These are phyloP conservation scores for Anthonomus grandis DNA, from an alignment of 1,140 invertebrate species.

Conservation along the genomic window DNA sequence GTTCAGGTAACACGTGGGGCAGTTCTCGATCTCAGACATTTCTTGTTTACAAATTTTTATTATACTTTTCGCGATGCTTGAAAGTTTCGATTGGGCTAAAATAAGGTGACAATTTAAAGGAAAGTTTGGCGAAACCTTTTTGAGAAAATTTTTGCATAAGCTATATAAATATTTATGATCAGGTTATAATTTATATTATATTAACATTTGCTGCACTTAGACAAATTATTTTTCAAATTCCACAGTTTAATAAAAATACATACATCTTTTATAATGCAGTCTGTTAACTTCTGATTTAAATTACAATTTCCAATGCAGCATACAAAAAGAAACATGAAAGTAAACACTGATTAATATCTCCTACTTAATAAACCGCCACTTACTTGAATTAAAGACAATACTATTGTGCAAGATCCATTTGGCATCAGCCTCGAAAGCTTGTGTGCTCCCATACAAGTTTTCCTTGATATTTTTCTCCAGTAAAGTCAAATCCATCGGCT, in stretches of 20 bases:
- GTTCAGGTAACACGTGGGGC: slow-evolving; percentile 86
- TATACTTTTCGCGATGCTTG: slow-evolving; percentile 71
- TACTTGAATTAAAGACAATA: slow-evolving; percentile 84
- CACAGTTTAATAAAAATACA: slow-evolving; percentile 1
- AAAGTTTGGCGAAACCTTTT: too few relatives aligned
- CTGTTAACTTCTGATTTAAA: slow-evolving; percentile 25
- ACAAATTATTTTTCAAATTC: too few relatives aligned
- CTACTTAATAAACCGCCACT: slow-evolving; percentile 48
- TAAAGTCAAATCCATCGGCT: slow-evolving; percentile 78
- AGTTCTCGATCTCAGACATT: slow-evolving; percentile 89
- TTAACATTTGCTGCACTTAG: not conserved
- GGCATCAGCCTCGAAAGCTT: slow-evolving; percentile 83
- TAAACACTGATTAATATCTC: not conserved
- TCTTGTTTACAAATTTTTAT: slow-evolving; percentile 82
- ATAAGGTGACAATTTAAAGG: slow-evolving; percentile 19
- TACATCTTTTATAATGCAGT: slow-evolving; percentile 19
- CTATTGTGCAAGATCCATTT: slow-evolving; percentile 94
- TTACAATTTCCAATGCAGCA: slow-evolving; percentile 26
- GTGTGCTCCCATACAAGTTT: slow-evolving; percentile 82
- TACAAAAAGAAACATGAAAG: slow-evolving; percentile 8
- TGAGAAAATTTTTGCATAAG: too few relatives aligned
- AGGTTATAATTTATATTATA: not conserved
- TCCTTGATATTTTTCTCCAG: slow-evolving; percentile 75
- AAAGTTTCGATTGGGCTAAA: slow-evolving; percentile 72
- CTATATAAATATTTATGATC: not conserved